phyloP scores from a whole-genome alignment of 53 echinoderm and acorn worm species.

The Glandiceps talaboti region DNA sequence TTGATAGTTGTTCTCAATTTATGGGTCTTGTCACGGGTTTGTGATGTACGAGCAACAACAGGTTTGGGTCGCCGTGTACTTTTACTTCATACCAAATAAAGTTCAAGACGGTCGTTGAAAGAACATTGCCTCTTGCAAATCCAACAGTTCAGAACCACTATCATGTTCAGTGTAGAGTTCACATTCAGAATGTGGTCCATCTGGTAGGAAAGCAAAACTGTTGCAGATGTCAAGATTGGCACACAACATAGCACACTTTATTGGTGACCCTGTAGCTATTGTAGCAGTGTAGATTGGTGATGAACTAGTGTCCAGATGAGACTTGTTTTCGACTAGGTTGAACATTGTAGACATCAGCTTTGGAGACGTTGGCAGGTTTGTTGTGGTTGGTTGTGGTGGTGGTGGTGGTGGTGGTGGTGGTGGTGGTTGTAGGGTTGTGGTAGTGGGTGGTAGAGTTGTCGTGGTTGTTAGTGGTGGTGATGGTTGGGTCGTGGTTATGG shows the following conservation, averaged over 20 bases:
- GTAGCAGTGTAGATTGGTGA: not conserved
- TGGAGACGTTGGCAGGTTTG: not conserved
- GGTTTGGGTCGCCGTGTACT: too few relatives aligned
- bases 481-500: too few relatives aligned
- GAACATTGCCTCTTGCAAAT: not conserved
- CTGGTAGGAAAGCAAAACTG: not conserved
- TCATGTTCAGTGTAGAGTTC: not conserved
- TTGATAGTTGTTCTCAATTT: too few relatives aligned
- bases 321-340: not conserved
- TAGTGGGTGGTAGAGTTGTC: too few relatives aligned
- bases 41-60: too few relatives aligned
- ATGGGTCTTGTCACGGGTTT: too few relatives aligned
- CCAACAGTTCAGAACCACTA: not conserved
- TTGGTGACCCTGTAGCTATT: not conserved
- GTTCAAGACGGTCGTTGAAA: not conserved
- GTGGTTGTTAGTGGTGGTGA: too few relatives aligned
- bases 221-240: not conserved
- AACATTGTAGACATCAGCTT: not conserved
- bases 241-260: not conserved
- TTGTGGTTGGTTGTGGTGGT: not conserved
- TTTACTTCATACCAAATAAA: too few relatives aligned
- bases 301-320: not conserved
- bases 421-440: not conserved
- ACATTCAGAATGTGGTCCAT: not conserved
- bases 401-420: not conserved